A percentile compares a stretch with the other conserved stretches of the same genome.
phyloP scores from a whole-genome alignment of 2,888 invertebrate genomes.

The Panzeria rudis region DNA sequence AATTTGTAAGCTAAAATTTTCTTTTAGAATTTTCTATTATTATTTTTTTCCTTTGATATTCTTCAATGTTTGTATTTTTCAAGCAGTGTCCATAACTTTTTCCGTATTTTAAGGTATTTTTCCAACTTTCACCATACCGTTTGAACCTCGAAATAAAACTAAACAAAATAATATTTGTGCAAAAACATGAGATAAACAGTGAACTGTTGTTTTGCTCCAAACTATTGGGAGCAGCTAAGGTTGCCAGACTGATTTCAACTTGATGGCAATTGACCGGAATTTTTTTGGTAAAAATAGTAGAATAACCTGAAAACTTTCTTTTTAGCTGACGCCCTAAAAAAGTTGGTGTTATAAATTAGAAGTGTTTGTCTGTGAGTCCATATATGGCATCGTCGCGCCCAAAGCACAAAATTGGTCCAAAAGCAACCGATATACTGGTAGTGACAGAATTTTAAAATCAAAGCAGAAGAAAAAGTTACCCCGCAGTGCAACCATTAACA shows the following conservation, averaged over 20 bases:
- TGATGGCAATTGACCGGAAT: neutral
- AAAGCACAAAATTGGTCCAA: no score
- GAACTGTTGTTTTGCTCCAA: constrained; percentile 7
- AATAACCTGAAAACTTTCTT: no score
- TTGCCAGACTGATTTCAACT: constrained; percentile 24
- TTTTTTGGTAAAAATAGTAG: no score
- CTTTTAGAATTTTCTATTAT: constrained; percentile 7
- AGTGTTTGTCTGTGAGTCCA: no score
- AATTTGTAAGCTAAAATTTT: constrained; percentile 6
- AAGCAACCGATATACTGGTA: no score
- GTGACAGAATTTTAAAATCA: no score
- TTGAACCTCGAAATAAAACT: constrained; percentile 64
- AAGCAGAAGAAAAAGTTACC: no score
- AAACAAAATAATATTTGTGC: constrained; percentile 43
- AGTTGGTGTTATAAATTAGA: no score
- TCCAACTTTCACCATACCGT: constrained; percentile 50
- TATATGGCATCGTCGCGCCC: no score
- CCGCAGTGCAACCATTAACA: no score
- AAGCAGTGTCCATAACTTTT: constrained; percentile 27
- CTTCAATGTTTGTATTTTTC: constrained; percentile 37
- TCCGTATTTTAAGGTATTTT: constrained; percentile 30
- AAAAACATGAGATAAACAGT: constrained; percentile 38
- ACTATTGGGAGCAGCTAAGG: constrained; percentile 23
- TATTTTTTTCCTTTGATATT: neutral
- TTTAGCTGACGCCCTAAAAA: no score